Conservation (phyloP, 2,888 invertebrate species). For the Serripes groenlandicus region DNA sequence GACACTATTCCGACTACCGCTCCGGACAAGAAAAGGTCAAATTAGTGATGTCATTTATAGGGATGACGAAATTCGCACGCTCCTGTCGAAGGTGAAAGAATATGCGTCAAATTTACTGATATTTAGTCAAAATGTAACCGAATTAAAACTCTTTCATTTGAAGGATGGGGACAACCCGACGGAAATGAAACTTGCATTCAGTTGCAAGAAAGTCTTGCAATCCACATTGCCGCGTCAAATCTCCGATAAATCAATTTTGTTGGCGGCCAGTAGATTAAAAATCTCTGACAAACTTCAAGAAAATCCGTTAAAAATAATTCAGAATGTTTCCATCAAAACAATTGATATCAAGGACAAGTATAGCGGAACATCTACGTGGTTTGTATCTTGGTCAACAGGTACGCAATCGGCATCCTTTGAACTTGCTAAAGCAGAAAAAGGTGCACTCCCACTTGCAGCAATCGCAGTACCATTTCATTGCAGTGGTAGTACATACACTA, state of each 20-base stretch:
- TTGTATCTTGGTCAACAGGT: constrained; percentile 65
- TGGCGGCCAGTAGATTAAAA: constrained; percentile 1
- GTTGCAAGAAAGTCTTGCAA: background rate
- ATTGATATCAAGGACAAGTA: background rate
- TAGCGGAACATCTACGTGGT: constrained; percentile 36
- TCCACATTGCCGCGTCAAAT: background rate
- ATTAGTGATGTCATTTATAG: constrained; percentile 78
- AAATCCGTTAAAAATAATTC: constrained; percentile 17
- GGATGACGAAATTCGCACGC: constrained; percentile 69
- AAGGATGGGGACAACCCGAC: constrained; percentile 5
- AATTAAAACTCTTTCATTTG: constrained; percentile 78
- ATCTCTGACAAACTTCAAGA: background rate
- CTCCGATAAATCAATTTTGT: background rate
- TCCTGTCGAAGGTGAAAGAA: constrained; percentile 75
- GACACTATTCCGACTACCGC: constrained; percentile 84
- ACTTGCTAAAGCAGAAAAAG: constrained; percentile 24
- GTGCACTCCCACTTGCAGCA: constrained; percentile 65
- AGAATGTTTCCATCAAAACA: constrained; percentile 13
- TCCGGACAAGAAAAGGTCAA: constrained; percentile 79
- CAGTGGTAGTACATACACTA: background rate
- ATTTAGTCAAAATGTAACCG: constrained; percentile 82
- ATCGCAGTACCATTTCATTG: constrained; percentile 44
- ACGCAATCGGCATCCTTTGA: constrained; percentile 30
- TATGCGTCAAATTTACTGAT: constrained; percentile 78
- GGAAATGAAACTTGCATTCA: background rate